These are phyloP conservation scores for Epinephelus awoara DNA, from an alignment of 2,797 vertebrate genomes.

Conservation along the genomic window DNA sequence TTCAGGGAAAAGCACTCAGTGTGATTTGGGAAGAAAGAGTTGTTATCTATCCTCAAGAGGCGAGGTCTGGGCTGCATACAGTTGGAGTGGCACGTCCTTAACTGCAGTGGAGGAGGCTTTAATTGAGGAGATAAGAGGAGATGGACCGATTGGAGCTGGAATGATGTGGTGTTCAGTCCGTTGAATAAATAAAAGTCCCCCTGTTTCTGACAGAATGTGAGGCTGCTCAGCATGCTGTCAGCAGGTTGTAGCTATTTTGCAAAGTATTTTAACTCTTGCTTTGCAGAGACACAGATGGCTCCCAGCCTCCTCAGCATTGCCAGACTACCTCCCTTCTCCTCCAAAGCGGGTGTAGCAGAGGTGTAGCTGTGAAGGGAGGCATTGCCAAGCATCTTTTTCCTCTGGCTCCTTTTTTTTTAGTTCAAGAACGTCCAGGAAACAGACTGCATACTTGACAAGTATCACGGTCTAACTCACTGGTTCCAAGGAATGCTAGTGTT, in stretches of 20 bases:
- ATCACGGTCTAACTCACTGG: slow-evolving; percentile 70
- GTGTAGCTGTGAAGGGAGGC: slow-evolving; percentile 35
- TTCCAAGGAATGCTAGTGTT: slow-evolving; percentile 73
- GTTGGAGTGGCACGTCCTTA: slow-evolving; percentile 64
- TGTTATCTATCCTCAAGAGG: slow-evolving; percentile 64
- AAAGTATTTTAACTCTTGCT: slow-evolving; percentile 34
- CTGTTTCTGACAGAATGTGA: slow-evolving; percentile 32
- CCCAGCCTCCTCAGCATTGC: slow-evolving; percentile 17
- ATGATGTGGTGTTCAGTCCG: slow-evolving; percentile 40
- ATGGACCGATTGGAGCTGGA: slow-evolving; percentile 53
- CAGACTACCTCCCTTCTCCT: slow-evolving; percentile 7
- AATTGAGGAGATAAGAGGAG: slow-evolving; percentile 73
- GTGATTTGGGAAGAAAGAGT: slow-evolving; percentile 47
- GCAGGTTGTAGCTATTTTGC: slow-evolving; percentile 33
- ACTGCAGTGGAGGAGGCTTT: slow-evolving; percentile 58
- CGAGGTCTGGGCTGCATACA: slow-evolving; percentile 47
- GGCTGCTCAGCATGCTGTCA: slow-evolving; percentile 6
- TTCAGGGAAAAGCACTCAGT: slow-evolving; percentile 20
- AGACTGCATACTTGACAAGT: slow-evolving; percentile 78
- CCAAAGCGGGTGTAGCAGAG: not conserved
- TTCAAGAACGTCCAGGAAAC: slow-evolving; percentile 78
- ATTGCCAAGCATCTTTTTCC: slow-evolving; percentile 50
- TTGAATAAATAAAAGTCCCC: slow-evolving; percentile 32
- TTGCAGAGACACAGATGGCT: slow-evolving; percentile 51
- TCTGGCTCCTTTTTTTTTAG: slow-evolving; percentile 45